A percentile compares a stretch with the other conserved stretches of the same genome.
Conservation (phyloP, 2,797 vertebrate genomes). For the Odontamblyopus rebecca region DNA sequence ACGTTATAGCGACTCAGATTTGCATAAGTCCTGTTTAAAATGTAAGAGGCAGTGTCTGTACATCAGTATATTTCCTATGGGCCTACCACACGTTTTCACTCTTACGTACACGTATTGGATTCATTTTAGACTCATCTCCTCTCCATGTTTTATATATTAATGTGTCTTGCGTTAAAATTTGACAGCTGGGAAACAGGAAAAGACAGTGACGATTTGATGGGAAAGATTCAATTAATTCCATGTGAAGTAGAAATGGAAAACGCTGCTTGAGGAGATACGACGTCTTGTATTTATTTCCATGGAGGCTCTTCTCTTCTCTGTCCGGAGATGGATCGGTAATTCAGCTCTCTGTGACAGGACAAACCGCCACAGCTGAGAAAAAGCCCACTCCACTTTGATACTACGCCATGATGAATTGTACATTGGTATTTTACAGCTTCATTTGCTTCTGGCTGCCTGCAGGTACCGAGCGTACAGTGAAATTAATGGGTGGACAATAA, state of each 20-base stretch:
- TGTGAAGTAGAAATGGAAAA: constrained; percentile 1
- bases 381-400: constrained; percentile 20
- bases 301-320: neutral
- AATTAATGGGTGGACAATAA: constrained; percentile 19
- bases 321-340: constrained; percentile 38
- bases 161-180: constrained; percentile 3
- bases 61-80: neutral
- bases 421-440: constrained; percentile 36
- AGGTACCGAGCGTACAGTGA: constrained; percentile 29
- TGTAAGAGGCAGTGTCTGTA: neutral
- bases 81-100: neutral
- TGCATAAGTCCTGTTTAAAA: neutral
- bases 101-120: constrained; percentile 19
- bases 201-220: constrained; percentile 1
- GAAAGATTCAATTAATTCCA: constrained; percentile 18
- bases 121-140: constrained; percentile 16
- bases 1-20: neutral
- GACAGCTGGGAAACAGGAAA: constrained; percentile 6
- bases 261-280: neutral
- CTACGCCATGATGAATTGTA: constrained; percentile 32
- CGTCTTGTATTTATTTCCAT: constrained; percentile 19
- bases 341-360: constrained; percentile 26
- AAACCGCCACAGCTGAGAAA: constrained; percentile 12
- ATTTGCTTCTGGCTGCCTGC: constrained; percentile 37
- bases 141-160: constrained; percentile 30